phyloP scores from a whole-genome alignment of 2,113 vertebrate species.

The Nothobranchius furzeri region DNA sequence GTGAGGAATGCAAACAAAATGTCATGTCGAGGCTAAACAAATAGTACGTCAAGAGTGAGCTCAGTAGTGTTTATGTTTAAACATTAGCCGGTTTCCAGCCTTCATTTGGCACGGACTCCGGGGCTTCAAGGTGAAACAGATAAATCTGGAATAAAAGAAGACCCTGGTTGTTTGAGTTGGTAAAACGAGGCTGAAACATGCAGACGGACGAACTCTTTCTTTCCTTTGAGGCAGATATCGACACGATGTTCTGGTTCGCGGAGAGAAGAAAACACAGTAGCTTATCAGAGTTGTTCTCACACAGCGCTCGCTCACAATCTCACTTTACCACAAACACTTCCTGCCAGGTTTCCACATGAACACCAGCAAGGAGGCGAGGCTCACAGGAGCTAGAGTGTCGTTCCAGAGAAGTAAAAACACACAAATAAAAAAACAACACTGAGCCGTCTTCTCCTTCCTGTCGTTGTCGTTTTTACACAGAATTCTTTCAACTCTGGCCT shows the following conservation, averaged over 20 bases:
- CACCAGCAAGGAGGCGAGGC: conserved; percentile 35
- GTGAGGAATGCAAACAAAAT: conserved; percentile 5
- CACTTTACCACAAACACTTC: conserved; percentile 65
- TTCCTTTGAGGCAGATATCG: conserved; percentile 8
- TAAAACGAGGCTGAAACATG: conserved; percentile 1
- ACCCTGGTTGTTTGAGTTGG: neutral
- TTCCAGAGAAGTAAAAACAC: conserved; percentile 43
- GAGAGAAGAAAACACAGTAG: conserved; percentile 40
- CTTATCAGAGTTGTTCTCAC: conserved; percentile 46
- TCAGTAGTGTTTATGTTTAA: conserved; percentile 15
- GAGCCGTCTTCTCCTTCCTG: neutral
- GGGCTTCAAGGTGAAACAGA: conserved; percentile 8
- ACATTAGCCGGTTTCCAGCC: conserved; percentile 5
- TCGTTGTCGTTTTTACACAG: conserved; percentile 20
- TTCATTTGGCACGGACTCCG: neutral
- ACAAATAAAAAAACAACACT: conserved; percentile 10
- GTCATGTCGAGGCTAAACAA: neutral
- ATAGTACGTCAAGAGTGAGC: neutral
- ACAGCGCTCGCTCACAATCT: conserved; percentile 47
- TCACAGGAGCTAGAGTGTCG: conserved; percentile 37
- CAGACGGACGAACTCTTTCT: neutral
- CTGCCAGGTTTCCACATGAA: conserved; percentile 52
- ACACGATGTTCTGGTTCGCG: conserved; percentile 15
- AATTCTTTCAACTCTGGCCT: conserved; percentile 28
- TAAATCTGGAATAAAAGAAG: neutral